Base-by-base conservation (phyloP, 2,888 invertebrate species). In the Epirrhoe alternata region DNA sequence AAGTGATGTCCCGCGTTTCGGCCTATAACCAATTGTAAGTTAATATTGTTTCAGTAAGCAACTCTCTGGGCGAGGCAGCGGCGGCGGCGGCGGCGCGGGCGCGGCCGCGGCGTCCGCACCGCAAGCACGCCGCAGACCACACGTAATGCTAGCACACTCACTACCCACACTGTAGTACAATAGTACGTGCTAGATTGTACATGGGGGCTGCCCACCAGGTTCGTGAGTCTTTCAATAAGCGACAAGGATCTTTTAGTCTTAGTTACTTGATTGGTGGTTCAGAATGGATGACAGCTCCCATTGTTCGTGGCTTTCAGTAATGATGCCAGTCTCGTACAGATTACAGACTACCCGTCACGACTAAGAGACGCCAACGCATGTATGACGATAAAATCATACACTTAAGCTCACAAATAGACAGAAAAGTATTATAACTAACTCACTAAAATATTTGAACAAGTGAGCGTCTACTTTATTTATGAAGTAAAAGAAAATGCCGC, bases 101-200 rank as follows among this genome's bases (percentile, higher is more conserved):
- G 53, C 82, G 85, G 1, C 82, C 84, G 65, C 82, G 78, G 24
- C 85, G 85, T 58, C 68, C 65, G 51, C 88, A 81, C 61, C 87
- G 87, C 77, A 85, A 87, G 75, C 87, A 81, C 72, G 81, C 86
- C 54, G 71, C 86, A 17, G 91, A 91, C 69, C 88, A 89, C 81
- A 89, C 91, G 74, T 91, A 92, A 84, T 79, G 35, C 50, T 30
- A 49, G 14, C 14, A 6, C 14, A 47, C 47, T 6, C 12, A 49
- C n/a, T 57, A 33, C 58, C 47, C 50, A 58, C 50, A 6, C 45
- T 45, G n/a, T 49, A 47, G 31, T 24, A 56, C 14, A 14, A 16
- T 54, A 59, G 51, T 59, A 42, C 59, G 38, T 51, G 38, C 59
- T 59, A 51, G 14, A 42, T 57, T 33, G 33, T 42, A 30, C 14